These are phyloP conservation scores for Harlomillsia oculata DNA, from an alignment of 1,140 invertebrate species.

Conservation along the genomic window DNA sequence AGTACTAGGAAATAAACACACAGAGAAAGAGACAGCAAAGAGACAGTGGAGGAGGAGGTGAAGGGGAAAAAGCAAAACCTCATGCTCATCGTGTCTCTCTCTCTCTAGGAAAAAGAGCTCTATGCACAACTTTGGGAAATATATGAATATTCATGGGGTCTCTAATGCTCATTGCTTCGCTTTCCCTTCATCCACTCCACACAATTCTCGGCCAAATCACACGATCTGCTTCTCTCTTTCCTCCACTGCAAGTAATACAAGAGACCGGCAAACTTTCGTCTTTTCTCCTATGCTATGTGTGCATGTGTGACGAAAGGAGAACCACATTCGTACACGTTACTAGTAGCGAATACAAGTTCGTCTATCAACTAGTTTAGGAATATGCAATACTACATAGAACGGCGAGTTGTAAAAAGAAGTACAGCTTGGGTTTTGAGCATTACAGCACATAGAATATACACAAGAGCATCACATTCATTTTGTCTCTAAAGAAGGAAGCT, in stretches of 20 bases:
- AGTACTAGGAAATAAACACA: no score
- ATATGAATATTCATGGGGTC: constrained; percentile 34
- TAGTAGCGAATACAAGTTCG: no score
- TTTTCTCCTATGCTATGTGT: constrained; percentile 9
- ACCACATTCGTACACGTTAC: no score
- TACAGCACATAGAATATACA: no score
- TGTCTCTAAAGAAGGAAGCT: no score
- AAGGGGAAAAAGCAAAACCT: constrained; percentile 25
- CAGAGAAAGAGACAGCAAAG: neutral
- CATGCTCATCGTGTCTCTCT: constrained; percentile 26
- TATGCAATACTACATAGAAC: no score
- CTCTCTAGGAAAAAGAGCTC: constrained; percentile 17
- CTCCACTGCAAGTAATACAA: neutral
- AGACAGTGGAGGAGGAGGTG: constrained; percentile 1
- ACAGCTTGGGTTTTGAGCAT: no score
- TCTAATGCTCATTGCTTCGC: constrained; percentile 17
- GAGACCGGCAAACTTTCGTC: constrained; percentile 9
- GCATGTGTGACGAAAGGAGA: no score
- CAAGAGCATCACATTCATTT: no score
- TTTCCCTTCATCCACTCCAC: constrained; percentile 15
- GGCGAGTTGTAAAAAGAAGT: no score
- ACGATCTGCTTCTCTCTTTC: constrained; percentile 1
- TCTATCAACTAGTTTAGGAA: no score
- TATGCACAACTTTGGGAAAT: constrained; percentile 24
- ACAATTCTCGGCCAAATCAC: constrained; percentile 14